These are phyloP conservation scores for Hemiscyllium ocellatum DNA, from an alignment of 2,113 vertebrate genomes.

Conservation along the genomic window DNA sequence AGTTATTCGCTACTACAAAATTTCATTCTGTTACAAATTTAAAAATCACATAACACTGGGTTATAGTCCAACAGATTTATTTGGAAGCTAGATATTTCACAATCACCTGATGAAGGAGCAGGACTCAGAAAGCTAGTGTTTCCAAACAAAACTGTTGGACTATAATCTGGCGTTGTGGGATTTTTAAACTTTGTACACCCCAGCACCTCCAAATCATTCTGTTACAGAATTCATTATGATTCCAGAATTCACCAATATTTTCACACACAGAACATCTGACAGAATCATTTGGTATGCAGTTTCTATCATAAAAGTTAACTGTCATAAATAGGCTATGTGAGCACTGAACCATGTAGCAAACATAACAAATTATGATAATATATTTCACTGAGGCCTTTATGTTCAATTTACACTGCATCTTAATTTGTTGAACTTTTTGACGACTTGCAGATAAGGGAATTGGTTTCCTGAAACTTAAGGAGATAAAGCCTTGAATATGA, in stretches of 20 bases:
- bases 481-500: constrained; percentile 27
- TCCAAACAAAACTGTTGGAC: too few species aligned
- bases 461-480: not conserved
- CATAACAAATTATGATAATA: not conserved
- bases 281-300: not conserved
- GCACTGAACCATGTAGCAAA: not conserved
- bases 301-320: not conserved
- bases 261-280: not conserved
- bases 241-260: not conserved
- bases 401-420: not conserved
- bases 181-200: too few species aligned
- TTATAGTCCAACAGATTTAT: too few species aligned
- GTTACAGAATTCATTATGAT: not conserved
- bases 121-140: too few species aligned
- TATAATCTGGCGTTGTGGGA: too few species aligned
- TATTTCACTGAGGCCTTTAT: not conserved
- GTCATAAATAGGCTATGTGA: not conserved
- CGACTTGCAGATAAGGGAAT: not conserved
- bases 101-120: too few species aligned
- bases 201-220: not conserved
- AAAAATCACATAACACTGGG: too few species aligned
- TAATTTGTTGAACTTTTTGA: constrained; percentile 15
- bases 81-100: too few species aligned
- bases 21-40: not conserved
- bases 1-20: not conserved